Percentiles rank a stretch among this genome's conserved stretches.
Conservation (phyloP, 2,113 vertebrate species). For the Piliocolobus tephrosceles region DNA sequence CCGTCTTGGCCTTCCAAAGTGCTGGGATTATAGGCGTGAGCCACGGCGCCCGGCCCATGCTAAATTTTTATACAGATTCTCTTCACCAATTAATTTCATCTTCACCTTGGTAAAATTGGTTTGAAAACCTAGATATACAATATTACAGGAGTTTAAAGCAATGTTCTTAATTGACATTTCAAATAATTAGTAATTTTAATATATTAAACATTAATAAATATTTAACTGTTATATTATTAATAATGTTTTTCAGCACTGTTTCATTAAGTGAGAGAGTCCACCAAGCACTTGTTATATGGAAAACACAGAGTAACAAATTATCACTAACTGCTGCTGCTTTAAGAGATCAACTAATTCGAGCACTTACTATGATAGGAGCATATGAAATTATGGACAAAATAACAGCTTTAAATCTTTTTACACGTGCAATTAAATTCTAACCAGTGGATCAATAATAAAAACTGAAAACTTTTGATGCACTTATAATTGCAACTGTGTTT, state of each 20-base stretch:
- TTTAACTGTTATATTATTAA: too few relatives aligned
- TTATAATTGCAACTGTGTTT: slow-evolving; percentile 5
- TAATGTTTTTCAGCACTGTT: slow-evolving; percentile 65
- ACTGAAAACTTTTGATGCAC: background rate
- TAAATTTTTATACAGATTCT: background rate
- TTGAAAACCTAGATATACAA: slow-evolving; percentile 10
- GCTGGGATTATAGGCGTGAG: too few relatives aligned
- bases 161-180: slow-evolving; percentile 3
- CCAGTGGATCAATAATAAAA: slow-evolving; percentile 28
- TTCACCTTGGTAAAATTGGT: background rate
- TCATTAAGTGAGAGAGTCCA: slow-evolving; percentile 70
- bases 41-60: background rate
- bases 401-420: slow-evolving; percentile 74
- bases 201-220: too few relatives aligned
- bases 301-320: slow-evolving; percentile 38
- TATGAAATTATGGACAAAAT: slow-evolving; percentile 78
- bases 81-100: slow-evolving; percentile 30
- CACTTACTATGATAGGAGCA: slow-evolving; percentile 78
- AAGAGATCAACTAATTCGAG: slow-evolving; percentile 75
- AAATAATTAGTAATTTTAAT: background rate
- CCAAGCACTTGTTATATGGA: slow-evolving; percentile 75
- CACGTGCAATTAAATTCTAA: slow-evolving; percentile 79
- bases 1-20: too few relatives aligned
- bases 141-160: slow-evolving; percentile 46
- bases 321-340: slow-evolving; percentile 57